Evolutionary conservation across 1,140 invertebrate species (phyloP), one percentile per base, ranked within the genome.

Genomic region (Bombus confusus): DNA sequence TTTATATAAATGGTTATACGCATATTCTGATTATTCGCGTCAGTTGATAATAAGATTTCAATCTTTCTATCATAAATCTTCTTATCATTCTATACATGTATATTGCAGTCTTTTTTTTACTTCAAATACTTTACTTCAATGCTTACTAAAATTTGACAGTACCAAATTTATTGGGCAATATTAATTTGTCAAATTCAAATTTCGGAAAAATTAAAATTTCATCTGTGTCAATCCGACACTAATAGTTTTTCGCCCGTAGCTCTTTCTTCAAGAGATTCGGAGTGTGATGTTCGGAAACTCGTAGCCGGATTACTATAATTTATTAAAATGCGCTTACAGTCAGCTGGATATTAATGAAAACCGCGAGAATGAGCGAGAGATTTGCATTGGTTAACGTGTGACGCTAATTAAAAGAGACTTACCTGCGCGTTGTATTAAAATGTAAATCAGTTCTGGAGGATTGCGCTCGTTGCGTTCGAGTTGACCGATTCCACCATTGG

Each of bases 351-450:
- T 89, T 91, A 91, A 92, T 92, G 91, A 91, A 92, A 91, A 91
- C 83, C 68, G 47, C 37, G 37, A 64, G 37, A 41, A 57, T n/a
- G 75, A 78, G 57, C 57, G 59, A 83, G 87, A 91, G 91, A 89
- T 92, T 92, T 92, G 87, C 88, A 88, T 91, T 89, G 87, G 89
- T 92, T 92, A 91, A 86, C 84, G 87, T 85, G 87, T 86, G 83
- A 84, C 82, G 80, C 87, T 91, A 92, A 92, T 92, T 91, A 91
- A 92, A 92, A 90, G 87, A 80, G 91, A 89, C 91, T 92, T 92
- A 92, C 66, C 86, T 85, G 66, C 68, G 79, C 83, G 82, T 80
- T 89, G 86, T 83, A 92, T 92, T 92, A 92, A 92, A 92, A 92
- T 92, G 91, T 89, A 92, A 92, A 92, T 91, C 85, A 88, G 88